phyloP scores from a whole-genome alignment of 2,797 vertebrate genomes.

The Syngnathus acus region DNA sequence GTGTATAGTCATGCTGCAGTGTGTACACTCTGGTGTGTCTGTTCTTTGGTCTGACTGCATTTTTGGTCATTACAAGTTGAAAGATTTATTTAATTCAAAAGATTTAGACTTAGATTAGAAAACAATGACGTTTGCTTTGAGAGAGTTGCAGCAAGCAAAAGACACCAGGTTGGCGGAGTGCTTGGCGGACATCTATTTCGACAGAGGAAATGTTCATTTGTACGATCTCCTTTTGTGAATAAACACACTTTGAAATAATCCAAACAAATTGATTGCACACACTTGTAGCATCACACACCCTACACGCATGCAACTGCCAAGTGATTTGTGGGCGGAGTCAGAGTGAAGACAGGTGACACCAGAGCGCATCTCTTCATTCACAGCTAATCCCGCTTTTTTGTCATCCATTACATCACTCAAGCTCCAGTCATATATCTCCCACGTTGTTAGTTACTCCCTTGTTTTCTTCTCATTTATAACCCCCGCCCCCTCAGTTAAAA shows the following conservation, averaged over 20 bases:
- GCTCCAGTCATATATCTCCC: constrained; percentile 34
- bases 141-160: not conserved
- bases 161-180: constrained; percentile 16
- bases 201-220: constrained; percentile 54
- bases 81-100: not conserved
- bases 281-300: constrained; percentile 45
- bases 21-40: constrained; percentile 44
- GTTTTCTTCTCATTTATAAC: constrained; percentile 34
- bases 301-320: constrained; percentile 16
- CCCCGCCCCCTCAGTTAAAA: not conserved
- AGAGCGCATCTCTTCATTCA: constrained; percentile 63
- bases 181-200: constrained; percentile 47
- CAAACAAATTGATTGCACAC: constrained; percentile 60
- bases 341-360: constrained; percentile 50
- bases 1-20: constrained; percentile 28
- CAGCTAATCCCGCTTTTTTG: constrained; percentile 49
- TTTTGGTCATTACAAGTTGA: too few species aligned
- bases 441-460: constrained; percentile 34
- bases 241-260: constrained; percentile 62
- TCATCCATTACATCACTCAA: constrained; percentile 56
- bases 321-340: constrained; percentile 50
- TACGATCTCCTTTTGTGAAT: constrained; percentile 42
- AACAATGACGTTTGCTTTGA: not conserved
- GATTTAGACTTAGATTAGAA: not conserved
- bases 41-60: not conserved